Conservation (phyloP, 2,113 vertebrate genomes). For the Ceyx melanurus region DNA sequence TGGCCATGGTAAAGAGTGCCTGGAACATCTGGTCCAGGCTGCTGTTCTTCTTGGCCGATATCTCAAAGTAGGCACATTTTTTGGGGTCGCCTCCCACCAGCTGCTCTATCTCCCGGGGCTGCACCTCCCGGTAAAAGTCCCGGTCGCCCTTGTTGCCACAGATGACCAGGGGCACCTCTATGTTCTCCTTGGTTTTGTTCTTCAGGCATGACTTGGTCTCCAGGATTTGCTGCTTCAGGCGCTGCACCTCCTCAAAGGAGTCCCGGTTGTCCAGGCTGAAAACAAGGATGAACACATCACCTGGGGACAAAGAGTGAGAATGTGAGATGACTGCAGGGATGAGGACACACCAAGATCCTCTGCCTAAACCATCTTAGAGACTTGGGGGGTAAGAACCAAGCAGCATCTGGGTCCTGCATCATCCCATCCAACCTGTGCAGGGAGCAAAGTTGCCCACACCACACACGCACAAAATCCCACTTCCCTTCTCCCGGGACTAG, state of each 20-base stretch:
- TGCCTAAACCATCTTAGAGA: accelerated
- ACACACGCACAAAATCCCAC: not conserved
- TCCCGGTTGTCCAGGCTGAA: conserved; percentile 97
- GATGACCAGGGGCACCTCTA: conserved; percentile 93
- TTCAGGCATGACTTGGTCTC: conserved; percentile 97
- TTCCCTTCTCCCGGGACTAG: not conserved
- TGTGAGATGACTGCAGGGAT: not conserved
- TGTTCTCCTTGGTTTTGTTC: conserved; percentile 93
- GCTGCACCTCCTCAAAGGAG: conserved; percentile 95
- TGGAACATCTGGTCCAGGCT: conserved; percentile 96
- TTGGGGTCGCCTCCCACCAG: conserved; percentile 86
- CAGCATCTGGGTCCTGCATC: not conserved
- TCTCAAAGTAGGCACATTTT: conserved; percentile 94
- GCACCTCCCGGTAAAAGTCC: conserved; percentile 88
- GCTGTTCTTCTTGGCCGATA: conserved; percentile 95
- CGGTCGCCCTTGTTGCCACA: conserved; percentile 96
- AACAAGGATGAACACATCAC: conserved; percentile 95
- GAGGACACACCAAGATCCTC: not conserved
- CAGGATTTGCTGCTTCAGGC: conserved; percentile 92
- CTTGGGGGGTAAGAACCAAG: not conserved
- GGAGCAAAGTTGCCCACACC: not conserved
- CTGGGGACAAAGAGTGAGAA: conserved; percentile 63
- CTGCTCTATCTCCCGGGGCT: conserved; percentile 86
- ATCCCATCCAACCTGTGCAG: not conserved
- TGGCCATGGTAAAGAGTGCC: conserved; percentile 92